Base-by-base conservation (phyloP, 2,113 vertebrate genomes). In the Motacilla tschutschensis region DNA sequence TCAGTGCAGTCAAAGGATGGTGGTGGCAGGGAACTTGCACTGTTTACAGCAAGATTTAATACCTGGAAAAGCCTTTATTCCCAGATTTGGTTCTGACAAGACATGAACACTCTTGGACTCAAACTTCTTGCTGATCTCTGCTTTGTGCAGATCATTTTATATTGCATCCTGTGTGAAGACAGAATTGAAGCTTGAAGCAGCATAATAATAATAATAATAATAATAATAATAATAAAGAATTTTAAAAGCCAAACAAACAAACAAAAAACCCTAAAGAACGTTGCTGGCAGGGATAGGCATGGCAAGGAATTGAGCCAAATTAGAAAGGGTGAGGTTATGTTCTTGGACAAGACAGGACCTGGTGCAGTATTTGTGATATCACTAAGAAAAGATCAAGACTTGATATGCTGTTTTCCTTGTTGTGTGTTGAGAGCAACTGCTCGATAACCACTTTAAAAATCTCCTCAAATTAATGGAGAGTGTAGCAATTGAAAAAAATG, bases 311-410 rank as follows among this genome's bases (percentile, higher is more conserved):
- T 63, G 22, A 87, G 62, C 54, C 73, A 87, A 60, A 69, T 69
- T 62, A 72, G 35, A 78, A 60, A 75, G 57, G 28, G 50, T 54
- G 58, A 84, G 48, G 72, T 75, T 66, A 46, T 83, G 51, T 79
- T 83, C 53, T 62, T 60, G 53, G 36, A 71, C 88, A 93, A 93
- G 86, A 92, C 46, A 86, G 84, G 87, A 82, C 90, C 40, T 91
- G 82, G 63, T 77, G 40, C 41, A 70, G 10, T 35, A 71, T 29
- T 29, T 79, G 24, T 48, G n/a, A 71, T 89, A 90, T 41, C 31
- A 47, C 17, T 73, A 43, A 60, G 36, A 40, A 58, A 47, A 64
- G 26, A 88, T 85, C 19, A 47, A 71, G 63, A 44, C 51, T 87
- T 71, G 25, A 65, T 89, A 71, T 26, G 9, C 4, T 87, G 2